phyloP scores from a whole-genome alignment of 1,140 invertebrate genomes.

The Chymomyza costata region DNA sequence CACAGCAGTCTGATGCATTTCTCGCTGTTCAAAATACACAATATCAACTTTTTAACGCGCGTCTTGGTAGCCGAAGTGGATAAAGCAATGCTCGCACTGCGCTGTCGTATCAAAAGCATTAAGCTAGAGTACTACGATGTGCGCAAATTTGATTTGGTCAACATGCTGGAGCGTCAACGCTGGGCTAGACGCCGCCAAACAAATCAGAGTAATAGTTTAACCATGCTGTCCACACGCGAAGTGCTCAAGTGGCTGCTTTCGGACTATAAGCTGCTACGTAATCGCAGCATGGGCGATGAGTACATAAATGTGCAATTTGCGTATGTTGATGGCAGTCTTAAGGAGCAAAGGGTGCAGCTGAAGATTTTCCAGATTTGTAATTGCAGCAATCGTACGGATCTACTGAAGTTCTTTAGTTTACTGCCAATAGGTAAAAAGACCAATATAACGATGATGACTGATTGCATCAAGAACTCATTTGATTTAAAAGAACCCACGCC shows the following conservation, averaged over 20 bases:
- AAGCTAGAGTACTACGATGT: slow-evolving; percentile 54
- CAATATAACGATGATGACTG: slow-evolving; percentile 33
- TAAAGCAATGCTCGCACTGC: slow-evolving; percentile 23
- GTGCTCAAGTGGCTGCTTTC: slow-evolving; percentile 51
- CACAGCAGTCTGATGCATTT: slow-evolving; percentile 43
- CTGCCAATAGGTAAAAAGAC: slow-evolving; percentile 13
- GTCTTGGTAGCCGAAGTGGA: slow-evolving; percentile 49
- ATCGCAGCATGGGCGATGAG: slow-evolving; percentile 40
- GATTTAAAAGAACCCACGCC: slow-evolving; percentile 15
- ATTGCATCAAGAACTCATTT: slow-evolving; percentile 56
- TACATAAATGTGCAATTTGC: slow-evolving; percentile 48
- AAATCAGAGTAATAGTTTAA: neutral
- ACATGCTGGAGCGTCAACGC: slow-evolving; percentile 22
- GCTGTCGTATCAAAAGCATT: slow-evolving; percentile 28
- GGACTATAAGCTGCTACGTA: slow-evolving; percentile 30
- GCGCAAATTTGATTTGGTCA: slow-evolving; percentile 58
- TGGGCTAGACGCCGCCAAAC: neutral
- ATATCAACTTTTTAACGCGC: slow-evolving; percentile 38
- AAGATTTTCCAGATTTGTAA: slow-evolving; percentile 45
- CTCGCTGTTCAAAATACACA: slow-evolving; percentile 25
- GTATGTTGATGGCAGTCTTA: slow-evolving; percentile 7
- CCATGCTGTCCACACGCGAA: slow-evolving; percentile 37
- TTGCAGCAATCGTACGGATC: slow-evolving; percentile 35
- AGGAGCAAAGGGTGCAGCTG: slow-evolving; percentile 27
- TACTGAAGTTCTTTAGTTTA: slow-evolving; percentile 38